Base-by-base conservation (phyloP, 2,888 invertebrate genomes). In the Diarsia mendica region DNA sequence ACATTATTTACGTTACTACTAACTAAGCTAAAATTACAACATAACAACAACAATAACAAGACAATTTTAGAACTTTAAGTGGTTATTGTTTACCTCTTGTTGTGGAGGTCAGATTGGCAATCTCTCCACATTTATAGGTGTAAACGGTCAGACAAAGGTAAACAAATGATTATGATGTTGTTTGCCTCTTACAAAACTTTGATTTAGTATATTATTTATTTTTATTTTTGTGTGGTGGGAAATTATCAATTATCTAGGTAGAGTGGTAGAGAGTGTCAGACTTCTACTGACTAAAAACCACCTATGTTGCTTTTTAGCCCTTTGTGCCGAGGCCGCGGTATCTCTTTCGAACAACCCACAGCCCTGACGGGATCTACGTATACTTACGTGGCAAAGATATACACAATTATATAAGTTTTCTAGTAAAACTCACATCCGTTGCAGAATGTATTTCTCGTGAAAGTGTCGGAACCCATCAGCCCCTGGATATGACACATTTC, bases 401-500 rank as follows among this genome's bases (percentile, higher is more conserved):
- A 23, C 44, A 39, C 11, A 51, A 20, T 11, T 18, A 46, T 1
- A 67, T 23, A 46, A 55, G 33, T 48, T 71, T 20, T 48, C 9
- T 13, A 28, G 28, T 28, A 9, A 60, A 49, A 60, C 28, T 28
- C n/a, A 15, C 28, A 60, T 33, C 20, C 20, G 49, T 55, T 51
- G 23, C 72, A 77, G n/a, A 77, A 70, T 44, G 39, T 71, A 33
- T 65, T 65, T 58, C 18, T 33, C 58, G 18, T 20, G 5, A 48
- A 48, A 53, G 51, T 65, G 53, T 66, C 68, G 44, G 33, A 49
- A 44, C 39, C 51, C 55, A 58, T 67, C 23, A 55, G 13, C 23
- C 15, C 33, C 55, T n/a, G n/a, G n/a, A 74, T 44, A 33, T 33
- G 69, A 61, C 61, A 72, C 63, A 74, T 65, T 80, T 73, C 71